Evolutionary conservation across 2,888 invertebrate species (phyloP), one percentile per base, ranked within the genome.

Genomic region (Spodoptera picta): DNA sequence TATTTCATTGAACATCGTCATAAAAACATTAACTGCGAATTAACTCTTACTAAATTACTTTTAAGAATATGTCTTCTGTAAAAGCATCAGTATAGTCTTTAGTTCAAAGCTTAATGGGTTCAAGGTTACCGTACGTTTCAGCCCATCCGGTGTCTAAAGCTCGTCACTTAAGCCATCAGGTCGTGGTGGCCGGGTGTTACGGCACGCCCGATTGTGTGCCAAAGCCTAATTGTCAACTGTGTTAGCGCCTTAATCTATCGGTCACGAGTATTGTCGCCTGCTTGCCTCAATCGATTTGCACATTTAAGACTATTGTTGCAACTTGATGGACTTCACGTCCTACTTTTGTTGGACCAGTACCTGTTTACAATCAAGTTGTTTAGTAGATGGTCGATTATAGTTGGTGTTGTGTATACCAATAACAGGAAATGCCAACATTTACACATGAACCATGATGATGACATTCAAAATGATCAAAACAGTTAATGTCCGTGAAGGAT

Each of bases 401-500:
- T 2, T 9, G 9, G 9, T 9, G 36, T 6, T 7, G 36, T 36
- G 7, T 36, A 36, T 41, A 44, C 60, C 36, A 31, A 47, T 46
- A 59, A 72, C 41, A 77, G 50, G 31, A 57, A 51, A 47, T 63
- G 23, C 50, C 45, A 50, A 19, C 44, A 14, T 68, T 73, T 50
- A 73, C 27, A 52, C 45, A 56, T 49, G 42, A 36, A 63, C 66
- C 42, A 31, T 24, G 59, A 62, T 64, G 48, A 46, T 66, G 65
- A 69, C 77, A 70, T 81, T 81, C 56, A 66, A 81, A 64, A 59
- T 59, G 9, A 71, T 72, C 69, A 75, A 77, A 77, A 81, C 75
- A 75, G 54, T 62, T 78, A 82, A 82, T 73, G 73, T 67, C 82
- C 82, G 68, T 83, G 82, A 86, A 86, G 84, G 80, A 72, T 76